Evolutionary conservation across 2,888 invertebrate genomes (phyloP), one percentile per base, ranked within the genome.

Genomic region (Dynastes tityus): DNA sequence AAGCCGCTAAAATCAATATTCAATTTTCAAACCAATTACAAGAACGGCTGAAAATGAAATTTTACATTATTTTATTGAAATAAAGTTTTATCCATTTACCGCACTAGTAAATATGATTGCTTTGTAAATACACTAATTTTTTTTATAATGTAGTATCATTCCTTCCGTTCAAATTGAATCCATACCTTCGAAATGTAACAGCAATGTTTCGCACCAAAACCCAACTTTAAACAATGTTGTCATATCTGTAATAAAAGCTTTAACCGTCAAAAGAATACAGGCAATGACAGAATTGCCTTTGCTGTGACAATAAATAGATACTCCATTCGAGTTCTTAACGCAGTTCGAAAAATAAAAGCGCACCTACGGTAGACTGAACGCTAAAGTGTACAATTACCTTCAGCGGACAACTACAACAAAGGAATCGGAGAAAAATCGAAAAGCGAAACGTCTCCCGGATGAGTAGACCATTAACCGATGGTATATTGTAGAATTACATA

Each of bases 401-500:
- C 49, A 27, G 16, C 29, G 40, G 11, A 49, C 40, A 74, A 40
- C 51, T 76, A 55, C 58, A 76, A 68, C 76, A 58, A 22, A 58
- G 55, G 55, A 13, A 55, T n/a, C 3, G 53, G 53, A 3, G n/a
- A 22, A 76, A 67, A 76, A 76, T 76, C 76, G 53, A 68, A 67
- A 55, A 65, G 37, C 61, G 58, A 37, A 68, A 53, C 27, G 67
- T 65, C 45, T 40, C 40, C 45, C 76, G 32, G 64, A 68, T 45
- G 76, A 67, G 67, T 45, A 55, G 32, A 6, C 76, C 58, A 76
- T 68, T 68, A 58, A 49, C 40, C 53, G 53, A 67, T 55, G 32
- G 29, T 76, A 76, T 55, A 67, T 58, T 55, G 76, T 45, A 67
- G 58, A 68, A 76, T 76, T 76, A 68, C 76, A 76, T 58, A 65